These are phyloP conservation scores for Equus przewalskii DNA, from an alignment of 2,113 vertebrate species.

Conservation along the genomic window DNA sequence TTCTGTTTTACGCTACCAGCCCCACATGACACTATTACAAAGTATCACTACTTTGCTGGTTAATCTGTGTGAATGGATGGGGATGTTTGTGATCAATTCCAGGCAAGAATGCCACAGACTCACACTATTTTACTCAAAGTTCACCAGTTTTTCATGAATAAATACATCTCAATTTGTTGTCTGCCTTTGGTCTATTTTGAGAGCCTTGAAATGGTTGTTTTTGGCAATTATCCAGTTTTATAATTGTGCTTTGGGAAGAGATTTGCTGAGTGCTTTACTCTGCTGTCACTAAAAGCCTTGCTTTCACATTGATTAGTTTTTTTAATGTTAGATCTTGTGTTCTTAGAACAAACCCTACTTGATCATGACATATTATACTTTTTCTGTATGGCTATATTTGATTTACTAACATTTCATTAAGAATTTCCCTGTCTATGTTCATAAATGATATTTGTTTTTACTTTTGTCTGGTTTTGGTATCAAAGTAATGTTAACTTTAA, in stretches of 20 bases:
- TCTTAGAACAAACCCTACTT: not conserved
- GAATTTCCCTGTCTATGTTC: not conserved
- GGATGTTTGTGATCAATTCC: not conserved
- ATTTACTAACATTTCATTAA: constrained; percentile 22
- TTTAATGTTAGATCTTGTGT: not conserved
- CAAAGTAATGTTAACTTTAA: not conserved
- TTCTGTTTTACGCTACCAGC: not conserved
- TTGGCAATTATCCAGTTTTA: not conserved
- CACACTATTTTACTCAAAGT: not conserved
- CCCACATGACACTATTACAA: not conserved
- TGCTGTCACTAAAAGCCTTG: not conserved
- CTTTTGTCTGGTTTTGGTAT: constrained; percentile 1
- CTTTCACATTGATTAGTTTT: constrained; percentile 17
- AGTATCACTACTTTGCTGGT: not conserved
- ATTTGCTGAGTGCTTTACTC: not conserved
- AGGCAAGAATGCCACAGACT: not conserved
- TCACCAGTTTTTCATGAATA: constrained; percentile 9
- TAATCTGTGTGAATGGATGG: not conserved
- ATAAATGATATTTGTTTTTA: constrained; percentile 15
- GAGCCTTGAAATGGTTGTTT: not conserved
- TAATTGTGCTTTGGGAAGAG: not conserved
- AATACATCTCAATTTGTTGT: not conserved
- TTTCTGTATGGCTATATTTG: not conserved
- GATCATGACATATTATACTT: not conserved
- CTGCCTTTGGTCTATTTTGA: constrained; percentile 1